A percentile compares a stretch with the other conserved stretches of the same genome.
phyloP scores from a whole-genome alignment of 1,140 invertebrate species.

The Ceratoteleas bidentatus region DNA sequence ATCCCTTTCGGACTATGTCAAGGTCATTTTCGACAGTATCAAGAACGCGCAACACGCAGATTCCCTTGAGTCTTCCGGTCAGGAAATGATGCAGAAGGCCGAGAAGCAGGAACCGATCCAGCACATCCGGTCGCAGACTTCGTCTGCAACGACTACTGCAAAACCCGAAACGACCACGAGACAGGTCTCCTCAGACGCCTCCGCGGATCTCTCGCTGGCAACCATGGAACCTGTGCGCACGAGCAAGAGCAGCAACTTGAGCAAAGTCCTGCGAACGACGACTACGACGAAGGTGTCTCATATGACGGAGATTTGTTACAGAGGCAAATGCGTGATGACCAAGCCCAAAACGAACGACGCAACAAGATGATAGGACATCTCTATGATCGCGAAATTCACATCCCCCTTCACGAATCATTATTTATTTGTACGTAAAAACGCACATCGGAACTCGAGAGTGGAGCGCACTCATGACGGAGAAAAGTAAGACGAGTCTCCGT shows the following conservation, averaged over 20 bases:
- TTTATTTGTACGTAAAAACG: constrained; percentile 56
- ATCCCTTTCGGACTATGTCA: constrained; percentile 76
- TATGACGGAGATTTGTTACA: constrained; percentile 93
- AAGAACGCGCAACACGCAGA: constrained; percentile 73
- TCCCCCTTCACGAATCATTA: constrained; percentile 51
- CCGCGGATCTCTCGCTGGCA: constrained; percentile 34
- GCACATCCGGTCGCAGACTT: constrained; percentile 24
- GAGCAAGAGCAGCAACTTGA: constrained; percentile 71
- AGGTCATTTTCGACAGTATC: constrained; percentile 78
- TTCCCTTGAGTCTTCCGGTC: constrained; percentile 29
- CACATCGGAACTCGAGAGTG: constrained; percentile 13
- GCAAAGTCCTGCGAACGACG: constrained; percentile 85
- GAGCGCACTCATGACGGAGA: constrained; percentile 18
- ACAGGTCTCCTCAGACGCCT: neutral
- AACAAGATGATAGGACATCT: constrained; percentile 40
- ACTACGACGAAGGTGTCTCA: constrained; percentile 91
- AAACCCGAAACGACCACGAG: constrained; percentile 6
- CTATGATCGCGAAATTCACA: constrained; percentile 13
- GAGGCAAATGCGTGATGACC: constrained; percentile 90
- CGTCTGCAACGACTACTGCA: constrained; percentile 16
- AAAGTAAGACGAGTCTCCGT: constrained; percentile 21
- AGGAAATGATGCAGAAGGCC: constrained; percentile 65
- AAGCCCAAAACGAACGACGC: constrained; percentile 78
- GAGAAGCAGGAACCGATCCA: constrained; percentile 37
- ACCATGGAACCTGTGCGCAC: constrained; percentile 52